Evolutionary conservation across 2,113 vertebrate species (phyloP).

Genomic region (Megaceryle maxima): DNA sequence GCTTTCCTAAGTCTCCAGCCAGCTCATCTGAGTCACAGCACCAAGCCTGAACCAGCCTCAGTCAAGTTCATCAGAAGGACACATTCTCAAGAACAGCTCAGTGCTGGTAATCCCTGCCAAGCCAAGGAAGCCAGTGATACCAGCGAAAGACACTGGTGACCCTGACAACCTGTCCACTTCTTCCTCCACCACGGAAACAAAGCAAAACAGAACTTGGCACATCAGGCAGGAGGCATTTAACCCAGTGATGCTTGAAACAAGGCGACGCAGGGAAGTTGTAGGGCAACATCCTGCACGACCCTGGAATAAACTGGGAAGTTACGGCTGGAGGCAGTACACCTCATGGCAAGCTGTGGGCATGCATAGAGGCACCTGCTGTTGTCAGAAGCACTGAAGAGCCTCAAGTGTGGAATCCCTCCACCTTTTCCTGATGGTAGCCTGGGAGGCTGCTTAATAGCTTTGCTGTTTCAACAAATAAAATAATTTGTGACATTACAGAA

Average conservation of each 20-base stretch:
- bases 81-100: neutral
- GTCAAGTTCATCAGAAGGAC: neutral
- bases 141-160: neutral
- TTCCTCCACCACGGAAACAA: neutral
- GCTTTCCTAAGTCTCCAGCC: neutral
- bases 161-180: neutral
- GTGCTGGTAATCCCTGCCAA: neutral
- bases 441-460: neutral
- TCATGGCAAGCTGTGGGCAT: neutral
- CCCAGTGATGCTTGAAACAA: neutral
- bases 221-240: neutral
- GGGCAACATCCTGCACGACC: neutral
- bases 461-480: neutral
- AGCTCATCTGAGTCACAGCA: slow-evolving; percentile 18
- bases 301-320: neutral
- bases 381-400: neutral
- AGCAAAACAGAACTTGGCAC: neutral
- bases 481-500: neutral
- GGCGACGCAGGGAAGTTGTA: neutral
- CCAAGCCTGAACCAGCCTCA: neutral
- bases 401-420: neutral
- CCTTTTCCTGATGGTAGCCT: neutral
- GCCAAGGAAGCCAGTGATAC: neutral
- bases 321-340: neutral
- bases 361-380: neutral